Base-by-base conservation (phyloP, 2,888 invertebrate species). In the Ditula angustiorana region DNA sequence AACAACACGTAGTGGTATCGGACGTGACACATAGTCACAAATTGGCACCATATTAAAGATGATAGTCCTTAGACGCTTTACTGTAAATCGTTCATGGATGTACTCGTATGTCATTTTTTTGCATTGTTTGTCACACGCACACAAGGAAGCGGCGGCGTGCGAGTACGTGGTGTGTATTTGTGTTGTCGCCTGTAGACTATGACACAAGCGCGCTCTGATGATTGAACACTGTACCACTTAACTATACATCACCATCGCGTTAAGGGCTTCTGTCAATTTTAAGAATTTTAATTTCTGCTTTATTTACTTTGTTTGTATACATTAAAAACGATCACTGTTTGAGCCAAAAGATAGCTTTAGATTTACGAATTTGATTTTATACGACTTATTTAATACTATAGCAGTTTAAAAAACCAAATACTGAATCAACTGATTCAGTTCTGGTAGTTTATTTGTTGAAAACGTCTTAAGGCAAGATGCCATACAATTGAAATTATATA, bases 161-260 rank as follows among this genome's bases (percentile, higher is more conserved):
- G 64, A 28, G 35, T 64, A 59, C 64, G 52, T 59, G 64, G 64
- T 64, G 58, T 64, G 64, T 64, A 64, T 64, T 33, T 53, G 64
- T 64, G 58, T 59, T 53, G 58, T 28, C 28, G 37, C 53, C 44
- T 50, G 4, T 21, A 64, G 58, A 58, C 57, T 57, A 47, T 37
- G 62, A 63, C 63, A 44, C 55, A 2, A 35, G 35, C 23, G 33
- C 16, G 16, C 8, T 41, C 19, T 41, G 41, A 41, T 41, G 41
- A 41, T 19, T 37, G 37, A 16, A 37, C 41, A 19, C 19, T 19
- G 41, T 19, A 19, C 19, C n/a, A n/a, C n/a, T n/a, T 41, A 19
- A 41, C 41, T 41, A 10, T 41, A 19, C 5, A 41, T 10, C 19
- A 26, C 16, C 13, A 16, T 13, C 26, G 10, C 19, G 16, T 2